Base-by-base conservation (phyloP, 1,140 invertebrate genomes). In the Macrobrachium nipponense region DNA sequence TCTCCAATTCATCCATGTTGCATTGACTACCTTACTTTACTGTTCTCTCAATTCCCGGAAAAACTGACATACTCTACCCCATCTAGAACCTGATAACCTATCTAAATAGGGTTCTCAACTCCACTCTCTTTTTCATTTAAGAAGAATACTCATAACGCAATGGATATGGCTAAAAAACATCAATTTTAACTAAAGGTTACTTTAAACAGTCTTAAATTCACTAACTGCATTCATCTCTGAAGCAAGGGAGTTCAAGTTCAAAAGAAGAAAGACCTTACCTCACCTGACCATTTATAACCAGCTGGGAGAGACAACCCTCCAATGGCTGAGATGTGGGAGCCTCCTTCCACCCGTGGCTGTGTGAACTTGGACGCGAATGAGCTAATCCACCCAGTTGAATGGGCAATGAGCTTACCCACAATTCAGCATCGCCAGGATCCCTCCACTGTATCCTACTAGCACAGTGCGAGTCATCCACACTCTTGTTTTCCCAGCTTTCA, bases 281-380 rank as follows among this genome's bases (percentile, higher is more conserved):
- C 23, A 84, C 82, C 73, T 84, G 82, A 23, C 82, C 75, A 51
- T 77, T 77, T 27, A 84, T 43, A 23, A 62, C 77, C 43, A 84
- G 82, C n/a, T 84, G 82, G 17, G 82, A 84, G 82, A 84, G 23
- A 23, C 82, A 84, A 62, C 82, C 82, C 17, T 84, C 43, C 15
- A 84, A 58, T 36, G 82, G 73, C 73, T 51, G 82, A n/a, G 72
- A 12, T 59, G 51, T 78, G 60, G 82, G 82, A 18, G 72, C 73
- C 51, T 77, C 82, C 10, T 36, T 62, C 82, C 82, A 84, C 6
- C 75, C 75, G 43, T 84, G 75, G 36, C 77, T 44, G 27, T 66
- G 36, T n/a, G 82, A 60, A 20, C 36, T 64, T 61, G 82, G 82
- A n/a, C 73, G 82, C 11, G 82, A 68, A 62, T 84, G 82, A 43